Base-by-base conservation (phyloP, 2,797 vertebrate species). In the Cyprinella venusta region DNA sequence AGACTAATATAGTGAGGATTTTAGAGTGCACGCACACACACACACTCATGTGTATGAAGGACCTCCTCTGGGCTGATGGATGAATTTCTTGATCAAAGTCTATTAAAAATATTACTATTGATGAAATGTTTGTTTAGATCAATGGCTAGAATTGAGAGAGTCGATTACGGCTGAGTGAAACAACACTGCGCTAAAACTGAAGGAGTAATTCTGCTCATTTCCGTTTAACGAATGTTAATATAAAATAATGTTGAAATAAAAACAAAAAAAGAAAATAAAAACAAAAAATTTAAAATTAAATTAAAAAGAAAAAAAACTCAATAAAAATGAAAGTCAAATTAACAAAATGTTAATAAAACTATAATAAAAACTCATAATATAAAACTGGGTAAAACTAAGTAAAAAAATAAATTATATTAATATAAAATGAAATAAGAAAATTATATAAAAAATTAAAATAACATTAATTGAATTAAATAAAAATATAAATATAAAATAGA, bases 91-190 rank as follows among this genome's bases (percentile, higher is more conserved):
- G 9, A 42, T 68, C 65, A 42, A 13, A 68, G 38, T 15, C 38
- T 40, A 69, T 69, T 24, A 69, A 15, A 69, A 69, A 69, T n/a
- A 69, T 69, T 4, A 24, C 21, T 42, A 69, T 69, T 42, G 67
- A 69, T 69, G 16, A 69, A 42, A 24, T 24, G 67, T 42, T 69
- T 6, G 36, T 69, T n/a, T 69, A 7, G 67, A 69, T 42, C 38
- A 24, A 24, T 42, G 19, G 36, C 42, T n/a, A 24, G 67, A 42
- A 24, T 42, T 42, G 24, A 24, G 21, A 42, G 67, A 0, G 15
- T 8, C 7, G 67, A 42, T 68, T 30, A 16, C 26, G 6, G 6
- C 61, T 16, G 26, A 63, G 24, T 6, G 61, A 30, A 24, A 8
- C 21, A 1, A 18, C 16, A 21, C 9, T 19, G 30, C 2, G 9